Base-by-base conservation (phyloP, 2,888 invertebrate species). In the Campoplex nolae region DNA sequence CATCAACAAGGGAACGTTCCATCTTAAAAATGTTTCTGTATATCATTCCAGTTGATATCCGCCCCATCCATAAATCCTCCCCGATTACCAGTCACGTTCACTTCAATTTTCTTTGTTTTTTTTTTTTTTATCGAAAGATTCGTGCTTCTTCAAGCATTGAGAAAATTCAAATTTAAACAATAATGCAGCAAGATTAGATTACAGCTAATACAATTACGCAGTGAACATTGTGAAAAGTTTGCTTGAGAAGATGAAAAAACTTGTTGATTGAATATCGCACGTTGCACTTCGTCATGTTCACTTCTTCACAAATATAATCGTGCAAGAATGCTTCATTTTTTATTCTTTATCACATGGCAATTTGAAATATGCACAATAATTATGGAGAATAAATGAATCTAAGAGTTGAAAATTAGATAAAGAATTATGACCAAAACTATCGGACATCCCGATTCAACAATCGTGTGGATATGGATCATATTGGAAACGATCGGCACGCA, bases 241-340 rank as follows among this genome's bases (percentile, higher is more conserved):
- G 16, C 32, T 16, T 6, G 28, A 62, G 32, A 62, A 62, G 16
- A 16, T 62, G 16, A 32, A 62, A 32, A 62, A 16, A 28, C 13
- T 70, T 70, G 70, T 45, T 70, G 70, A 42, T 45, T 70, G 70
- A 70, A 48, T 13, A 16, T 16, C 32, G 32, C 32, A 62, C 7
- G 4, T 6, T 32, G 62, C 16, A 32, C 32, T 62, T 2, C 16
- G 16, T 9, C 4, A 62, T 32, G 32, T 62, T 62, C 62, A 13
- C 32, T 62, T 7, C 16, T 32, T 62, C 28, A 28, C 6, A 62
- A 32, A 1, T 6, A 62, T 32, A 13, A 16, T 32, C 6, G 32
- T 62, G 2, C 62, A 7, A 9, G 16, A 62, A 32, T 62, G 62
- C 62, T 62, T 9, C 16, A 32, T 6, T 62, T 32, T 32, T 16